A percentile compares a stretch with the other conserved stretches of the same genome.
phyloP scores from a whole-genome alignment of 2,797 vertebrate genomes.

The Steatocranus sp. region DNA sequence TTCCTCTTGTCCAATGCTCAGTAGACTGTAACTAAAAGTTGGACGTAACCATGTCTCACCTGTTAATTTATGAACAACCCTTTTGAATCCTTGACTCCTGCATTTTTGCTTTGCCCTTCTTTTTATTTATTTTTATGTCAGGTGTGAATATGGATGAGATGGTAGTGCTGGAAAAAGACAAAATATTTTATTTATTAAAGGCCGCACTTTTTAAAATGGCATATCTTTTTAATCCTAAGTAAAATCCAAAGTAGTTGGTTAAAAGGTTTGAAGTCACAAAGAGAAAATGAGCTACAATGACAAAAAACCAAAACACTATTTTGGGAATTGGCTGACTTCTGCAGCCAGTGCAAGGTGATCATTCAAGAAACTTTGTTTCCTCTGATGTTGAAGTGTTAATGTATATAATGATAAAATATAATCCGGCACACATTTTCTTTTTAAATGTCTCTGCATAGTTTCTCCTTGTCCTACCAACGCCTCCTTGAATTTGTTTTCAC shows the following conservation, averaged over 20 bases:
- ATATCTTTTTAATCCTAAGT: too few relatives aligned
- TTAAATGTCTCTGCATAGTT: neutral
- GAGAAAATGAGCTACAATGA: neutral
- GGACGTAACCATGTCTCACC: neutral
- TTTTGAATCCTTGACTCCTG: neutral
- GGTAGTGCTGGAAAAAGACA: neutral
- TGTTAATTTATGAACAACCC: neutral
- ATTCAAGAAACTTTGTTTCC: neutral
- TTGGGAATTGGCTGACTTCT: neutral
- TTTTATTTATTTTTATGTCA: neutral
- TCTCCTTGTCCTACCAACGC: accelerated
- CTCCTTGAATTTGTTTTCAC: neutral
- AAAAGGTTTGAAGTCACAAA: neutral
- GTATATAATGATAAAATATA: neutral
- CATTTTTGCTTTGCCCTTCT: neutral
- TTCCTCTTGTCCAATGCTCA: neutral
- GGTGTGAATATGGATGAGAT: neutral
- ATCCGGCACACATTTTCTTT: neutral
- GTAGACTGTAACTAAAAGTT: neutral
- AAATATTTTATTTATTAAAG: neutral
- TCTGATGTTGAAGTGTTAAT: neutral
- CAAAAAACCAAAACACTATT: neutral
- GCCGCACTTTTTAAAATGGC: neutral
- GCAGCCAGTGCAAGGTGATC: neutral
- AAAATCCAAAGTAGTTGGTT: neutral